Base-by-base conservation (phyloP, 2,888 invertebrate genomes). In the Mayetiola destructor region DNA sequence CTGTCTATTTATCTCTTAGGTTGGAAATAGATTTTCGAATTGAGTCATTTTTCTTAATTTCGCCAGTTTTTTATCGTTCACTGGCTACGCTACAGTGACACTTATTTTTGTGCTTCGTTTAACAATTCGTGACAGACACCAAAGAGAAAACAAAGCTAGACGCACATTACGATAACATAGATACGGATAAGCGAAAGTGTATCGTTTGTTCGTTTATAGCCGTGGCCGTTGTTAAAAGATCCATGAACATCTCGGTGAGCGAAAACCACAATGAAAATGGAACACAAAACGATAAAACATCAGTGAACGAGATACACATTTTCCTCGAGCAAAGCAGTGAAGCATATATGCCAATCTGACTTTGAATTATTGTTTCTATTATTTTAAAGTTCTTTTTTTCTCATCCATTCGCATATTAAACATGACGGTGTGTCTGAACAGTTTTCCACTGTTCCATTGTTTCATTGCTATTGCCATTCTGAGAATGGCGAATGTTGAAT, bases 351-450 rank as follows among this genome's bases (percentile, higher is more conserved):
- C 48, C 48, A 48, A 48, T 27, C 48, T 27, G 48, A 48, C 23
- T 48, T 48, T 48, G 48, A 48, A 48, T 48, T 48, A 48, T 48
- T 48, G 48, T 48, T 48, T 48, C 48, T 48, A 48, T 48, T 48
- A 27, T 48, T 48, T 48, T 48, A 27, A 27, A 48, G 48, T 48
- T 48, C 27, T 48, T 42, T 42, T 42, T 42, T 42, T 21, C 23
- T 20, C 23, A 3, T 48, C 27, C 9, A 8, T 16, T 48, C 27
- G 1, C 48, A 23, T 2, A n/a, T 21, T 48, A 2, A 3, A n/a
- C 27, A 3, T 27, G 2, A 27, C n/a, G 10, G 36, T 39, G 40
- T 40, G 40, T 21, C 2, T 21, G 40, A 3, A 14, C n/a, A n/a
- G 37, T 37, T 37, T 12, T 4, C n/a, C 14, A 5, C 37, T 37